Base-by-base conservation (phyloP, 2,113 vertebrate species). In the Tragelaphus scriptus region DNA sequence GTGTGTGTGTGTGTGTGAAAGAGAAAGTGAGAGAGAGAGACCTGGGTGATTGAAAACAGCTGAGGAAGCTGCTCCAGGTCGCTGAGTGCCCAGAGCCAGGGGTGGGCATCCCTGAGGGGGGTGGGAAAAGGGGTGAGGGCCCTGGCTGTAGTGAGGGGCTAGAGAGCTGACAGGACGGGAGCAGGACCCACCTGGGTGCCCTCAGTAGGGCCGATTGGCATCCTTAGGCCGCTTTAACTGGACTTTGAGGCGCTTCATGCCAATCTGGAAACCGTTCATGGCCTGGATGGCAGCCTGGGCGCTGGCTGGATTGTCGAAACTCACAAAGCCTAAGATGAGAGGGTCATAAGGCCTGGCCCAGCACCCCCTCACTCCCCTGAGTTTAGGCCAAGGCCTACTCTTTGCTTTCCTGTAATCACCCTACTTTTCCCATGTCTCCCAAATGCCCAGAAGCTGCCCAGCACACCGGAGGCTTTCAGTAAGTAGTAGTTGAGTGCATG, bases 201-300 rank as follows among this genome's bases (percentile, higher is more conserved):
- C 96, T 99, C 98, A 99, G 98, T 99, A 99, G 1, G 99, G 99
- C 85, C 99, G 99, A 98, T 99, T 99, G 98, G 99, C 99, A 5
- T 99, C 99, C 98, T 99, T 99, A 86, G 99, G 99, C 98, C 99
- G 98, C 98, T 99, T 99, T 91, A 99, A 99, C 98, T 99, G 99
- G 97, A 99, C 99, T 98, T 99, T 99, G 98, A 99, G 99, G 95
- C 99, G 99, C 94, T 99, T 99, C 99, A 99, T 99, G 92, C 99
- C 99, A 2, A 99, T 99, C 99, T 99, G 99, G 98, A 99, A 99
- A 32, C 99, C 99, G 26, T 99, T 99, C 99, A 99, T 99, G 96
- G 99, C 99, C 98, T 99, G 99, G 98, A 99, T 99, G 98, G 99
- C 99, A 0, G 99, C 99, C 98, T 99, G 99, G 85, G 99, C 99